These are phyloP conservation scores for Callospermophilus lateralis DNA, from an alignment of 2,113 vertebrate species.

Conservation along the genomic window DNA sequence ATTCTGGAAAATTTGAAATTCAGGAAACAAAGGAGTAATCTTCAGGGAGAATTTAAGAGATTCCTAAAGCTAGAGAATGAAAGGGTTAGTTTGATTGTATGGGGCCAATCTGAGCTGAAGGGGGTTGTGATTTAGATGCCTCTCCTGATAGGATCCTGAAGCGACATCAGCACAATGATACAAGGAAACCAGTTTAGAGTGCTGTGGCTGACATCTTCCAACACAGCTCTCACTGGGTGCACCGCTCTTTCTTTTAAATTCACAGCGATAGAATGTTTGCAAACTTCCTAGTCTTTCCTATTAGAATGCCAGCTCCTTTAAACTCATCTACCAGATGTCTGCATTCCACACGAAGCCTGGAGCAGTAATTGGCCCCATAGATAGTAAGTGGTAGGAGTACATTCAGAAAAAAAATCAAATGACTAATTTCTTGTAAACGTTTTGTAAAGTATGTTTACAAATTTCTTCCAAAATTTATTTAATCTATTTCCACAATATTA, in stretches of 20 bases:
- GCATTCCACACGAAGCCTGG: neutral
- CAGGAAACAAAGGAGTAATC: neutral
- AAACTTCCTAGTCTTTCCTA: neutral
- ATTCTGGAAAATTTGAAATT: neutral
- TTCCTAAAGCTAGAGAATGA: neutral
- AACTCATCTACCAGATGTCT: neutral
- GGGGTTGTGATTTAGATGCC: neutral
- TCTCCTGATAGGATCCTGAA: neutral
- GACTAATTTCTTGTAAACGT: neutral
- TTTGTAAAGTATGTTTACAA: constrained; percentile 13
- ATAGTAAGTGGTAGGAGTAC: neutral
- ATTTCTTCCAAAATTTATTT: constrained; percentile 24
- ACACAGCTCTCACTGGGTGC: neutral
- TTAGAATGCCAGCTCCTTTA: neutral
- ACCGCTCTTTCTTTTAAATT: neutral
- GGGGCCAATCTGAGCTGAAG: neutral
- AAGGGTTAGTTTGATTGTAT: neutral
- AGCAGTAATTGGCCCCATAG: neutral
- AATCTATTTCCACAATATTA: neutral
- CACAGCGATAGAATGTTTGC: neutral
- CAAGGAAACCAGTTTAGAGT: neutral
- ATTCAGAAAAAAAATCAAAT: neutral
- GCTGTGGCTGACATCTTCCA: neutral
- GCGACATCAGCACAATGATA: neutral
- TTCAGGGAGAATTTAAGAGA: neutral